Evolutionary conservation across 2,888 invertebrate species (phyloP), one percentile per base, ranked within the genome.

Genomic region (Lampropteryx suffumata): DNA sequence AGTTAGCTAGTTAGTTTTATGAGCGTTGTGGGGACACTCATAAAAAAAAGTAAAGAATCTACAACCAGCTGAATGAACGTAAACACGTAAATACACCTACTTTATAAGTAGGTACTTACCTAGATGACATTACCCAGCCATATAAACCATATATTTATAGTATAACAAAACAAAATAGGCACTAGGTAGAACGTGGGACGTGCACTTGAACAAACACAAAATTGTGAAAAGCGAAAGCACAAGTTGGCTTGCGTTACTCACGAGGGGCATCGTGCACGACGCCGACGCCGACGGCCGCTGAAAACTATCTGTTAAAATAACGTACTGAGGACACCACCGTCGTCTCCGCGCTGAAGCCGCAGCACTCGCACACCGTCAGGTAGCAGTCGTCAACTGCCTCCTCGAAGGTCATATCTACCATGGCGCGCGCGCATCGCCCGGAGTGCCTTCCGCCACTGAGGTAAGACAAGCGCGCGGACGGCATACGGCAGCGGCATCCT

Each of bases 321-420:
- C 91, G 89, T 89, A 91, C 91, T 73, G 87, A 79, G 77, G 78
- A 76, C 74, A 91, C 73, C 62, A 90, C 80, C 57, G 84, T 70
- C 66, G 90, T 90, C 83, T 90, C 90, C 36, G 84, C 75, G 87
- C 84, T 89, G 86, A 90, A 91, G 65, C 90, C 90, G 80, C 91
- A 91, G 76, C 91, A 91, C 76, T 91, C 90, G 82, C 90, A 91
- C 78, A 90, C 90, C 59, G 83, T 82, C 62, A 86, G 79, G 75
- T 85, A 86, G 75, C 84, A 82, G 76, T 87, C 84, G 79, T 90
- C 89, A 64, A 73, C 82, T 65, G 81, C 71, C 78, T 84, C 84
- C 76, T 87, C 89, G 84, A 87, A 85, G 88, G 85, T 87, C 89
- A 86, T 86, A 42, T 42, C 42, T 33, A 81, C 81, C 86, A 88